Evolutionary conservation across 1,140 invertebrate species (phyloP).

Genomic region (Apis cerana): DNA sequence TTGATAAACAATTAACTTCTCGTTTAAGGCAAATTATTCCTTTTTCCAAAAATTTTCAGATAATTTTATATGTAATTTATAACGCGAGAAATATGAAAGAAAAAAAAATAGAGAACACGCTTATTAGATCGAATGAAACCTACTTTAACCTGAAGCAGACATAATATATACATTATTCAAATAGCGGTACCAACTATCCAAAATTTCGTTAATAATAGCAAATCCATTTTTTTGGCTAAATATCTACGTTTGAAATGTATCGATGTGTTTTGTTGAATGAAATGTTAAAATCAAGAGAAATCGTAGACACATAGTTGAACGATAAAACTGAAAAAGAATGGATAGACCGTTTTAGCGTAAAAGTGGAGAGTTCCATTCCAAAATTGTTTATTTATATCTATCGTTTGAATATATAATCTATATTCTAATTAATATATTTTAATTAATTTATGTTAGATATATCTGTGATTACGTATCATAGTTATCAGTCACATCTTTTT

Average conservation of each 20-base stretch:
- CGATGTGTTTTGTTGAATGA: constrained; percentile 32
- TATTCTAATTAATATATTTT: too few species aligned
- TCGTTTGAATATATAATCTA: neutral
- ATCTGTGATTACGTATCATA: too few species aligned
- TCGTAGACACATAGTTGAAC: constrained; percentile 19
- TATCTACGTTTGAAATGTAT: constrained; percentile 41
- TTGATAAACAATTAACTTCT: neutral
- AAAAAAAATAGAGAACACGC: neutral
- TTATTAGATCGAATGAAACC: constrained; percentile 35
- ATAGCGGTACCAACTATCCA: constrained; percentile 45
- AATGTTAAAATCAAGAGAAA: constrained; percentile 37
- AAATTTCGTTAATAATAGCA: constrained; percentile 48
- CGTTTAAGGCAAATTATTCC: neutral
- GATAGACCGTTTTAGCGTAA: neutral
- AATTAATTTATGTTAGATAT: too few species aligned
- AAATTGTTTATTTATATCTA: neutral
- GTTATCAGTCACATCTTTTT: neutral
- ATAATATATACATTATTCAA: constrained; percentile 50
- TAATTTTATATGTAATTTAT: neutral
- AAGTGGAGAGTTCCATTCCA: neutral
- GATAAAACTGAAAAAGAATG: constrained; percentile 1
- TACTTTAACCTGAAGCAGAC: constrained; percentile 18
- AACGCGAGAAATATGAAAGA: neutral
- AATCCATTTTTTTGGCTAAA: constrained; percentile 35
- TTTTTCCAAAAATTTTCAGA: constrained; percentile 15